These are phyloP conservation scores for Isurus oxyrinchus DNA, from an alignment of 2,113 vertebrate genomes.

Conservation along the genomic window DNA sequence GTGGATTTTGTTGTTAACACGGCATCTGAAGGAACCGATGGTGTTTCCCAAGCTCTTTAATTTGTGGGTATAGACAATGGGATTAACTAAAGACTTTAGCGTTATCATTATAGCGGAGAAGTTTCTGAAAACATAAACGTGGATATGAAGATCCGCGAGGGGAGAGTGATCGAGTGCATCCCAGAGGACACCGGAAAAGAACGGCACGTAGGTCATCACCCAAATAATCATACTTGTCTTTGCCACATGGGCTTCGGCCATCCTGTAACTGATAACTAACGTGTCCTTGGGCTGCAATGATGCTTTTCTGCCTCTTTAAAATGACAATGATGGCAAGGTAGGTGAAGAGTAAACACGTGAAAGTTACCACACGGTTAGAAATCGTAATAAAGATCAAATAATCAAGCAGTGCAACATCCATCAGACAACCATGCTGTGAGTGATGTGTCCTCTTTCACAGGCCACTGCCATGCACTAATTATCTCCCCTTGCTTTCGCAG, in stretches of 20 bases:
- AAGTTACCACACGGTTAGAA: slow-evolving; percentile 43
- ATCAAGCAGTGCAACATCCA: slow-evolving; percentile 14
- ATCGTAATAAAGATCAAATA: slow-evolving; percentile 48
- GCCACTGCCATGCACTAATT: too few species aligned
- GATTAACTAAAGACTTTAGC: slow-evolving; percentile 49
- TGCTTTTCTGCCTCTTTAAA: slow-evolving; percentile 51
- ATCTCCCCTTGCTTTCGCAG: too few species aligned
- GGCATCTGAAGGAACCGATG: slow-evolving; percentile 41
- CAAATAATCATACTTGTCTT: slow-evolving; percentile 48
- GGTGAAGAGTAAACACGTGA: slow-evolving; percentile 41
- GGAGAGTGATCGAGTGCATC: slow-evolving; percentile 43
- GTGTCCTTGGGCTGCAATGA: slow-evolving; percentile 43
- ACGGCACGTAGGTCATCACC: slow-evolving; percentile 43
- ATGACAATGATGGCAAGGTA: slow-evolving; percentile 50
- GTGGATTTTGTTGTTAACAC: neutral
- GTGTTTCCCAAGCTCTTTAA: slow-evolving; percentile 36
- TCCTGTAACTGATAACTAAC: slow-evolving; percentile 39
- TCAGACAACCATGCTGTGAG: too few species aligned
- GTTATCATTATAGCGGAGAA: slow-evolving; percentile 44
- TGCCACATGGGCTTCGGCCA: slow-evolving; percentile 48
- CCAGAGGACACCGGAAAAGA: slow-evolving; percentile 47
- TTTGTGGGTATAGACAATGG: slow-evolving; percentile 45
- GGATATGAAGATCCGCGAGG: slow-evolving; percentile 37
- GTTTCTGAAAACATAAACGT: slow-evolving; percentile 45
- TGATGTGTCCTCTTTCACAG: too few species aligned